Base-by-base conservation (phyloP, 2,113 vertebrate species). In the Ptyas mucosa region DNA sequence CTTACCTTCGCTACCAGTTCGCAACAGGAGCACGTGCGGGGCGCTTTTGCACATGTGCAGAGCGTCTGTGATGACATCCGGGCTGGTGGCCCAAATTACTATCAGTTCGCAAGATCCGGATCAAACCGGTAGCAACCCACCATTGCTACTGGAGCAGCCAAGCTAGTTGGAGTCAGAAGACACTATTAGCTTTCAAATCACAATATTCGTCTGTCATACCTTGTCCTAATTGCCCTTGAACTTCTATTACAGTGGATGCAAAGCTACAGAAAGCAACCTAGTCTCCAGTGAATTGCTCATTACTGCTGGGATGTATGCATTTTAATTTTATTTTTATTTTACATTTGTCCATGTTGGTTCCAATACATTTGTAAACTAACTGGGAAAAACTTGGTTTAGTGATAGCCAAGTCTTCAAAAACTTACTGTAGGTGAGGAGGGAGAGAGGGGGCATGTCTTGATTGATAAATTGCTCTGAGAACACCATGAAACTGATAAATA, bases 201-300 rank as follows among this genome's bases (percentile, higher is more conserved):
- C n/a, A 29, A 0, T 24, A 46, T 51, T 95, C 93, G 88, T 43
- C 52, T 91, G 88, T n/a, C 93, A 95, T 95, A 95, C 90, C 87
- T 95, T 96, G 96, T 93, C 61, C 89, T 95, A 95, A 96, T 88
- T 94, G 92, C 89, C 89, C 18, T 21, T 52, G 26, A 87, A 29
- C 55, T 10, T 46, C 8, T 5, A 20, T 15, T 57, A 24, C 15
- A 39, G n/a, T 49, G 39, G 14, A 49, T 61, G 55, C 24, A 61
- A 24, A 89, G 4, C 24, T 61, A 52, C 6, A n/a, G 12, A 52
- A 23, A 49, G 23, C 85, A 86, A 86, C 64, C n/a, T 34, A 69
- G 29, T 69, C 64, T n/a, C 64, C 29, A 34, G 15, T 75, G 14
- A 75, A 34, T 75, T 34, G n/a, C 64, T 69, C 29, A 69, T 34